Evolutionary conservation across 1,140 invertebrate species (phyloP), one percentile per base, ranked within the genome.

Genomic region (Lasaia peninsularis): DNA sequence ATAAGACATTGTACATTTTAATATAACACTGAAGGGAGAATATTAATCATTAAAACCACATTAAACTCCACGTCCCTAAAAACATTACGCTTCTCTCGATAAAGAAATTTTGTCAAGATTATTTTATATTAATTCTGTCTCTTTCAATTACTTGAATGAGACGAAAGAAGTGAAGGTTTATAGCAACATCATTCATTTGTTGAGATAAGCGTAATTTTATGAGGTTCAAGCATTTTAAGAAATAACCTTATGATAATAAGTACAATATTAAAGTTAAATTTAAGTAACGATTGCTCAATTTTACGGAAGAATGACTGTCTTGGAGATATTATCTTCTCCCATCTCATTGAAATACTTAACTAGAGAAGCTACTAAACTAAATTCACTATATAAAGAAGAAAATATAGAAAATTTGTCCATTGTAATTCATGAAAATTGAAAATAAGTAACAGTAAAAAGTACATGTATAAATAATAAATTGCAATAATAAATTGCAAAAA

Each of bases 251-350:
- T 78, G 75, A 81, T 75, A 75, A 76, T 80, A 78, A 81, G 76
- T 85, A 86, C 80, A 78, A 84, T 71, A 77, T 79, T 75, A 76
- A 62, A 48, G 74, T 80, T 78, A 78, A 76, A 65, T 71, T 83
- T 86, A 83, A 84, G 80, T 72, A 69, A 85, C 67, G 67, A 74
- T 87, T 87, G 84, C 84, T 87, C 84, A 87, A 87, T 85, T 85
- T 83, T 86, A 74, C 63, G 61, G 75, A 71, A 67, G 72, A 63
- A 65, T 78, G 55, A 69, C 24, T 28, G 53, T 65, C 52, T 62
- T 68, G 61, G 49, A 40, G 55, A 60, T n/a, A 35, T 61, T 56
- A 11, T 21, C 54, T 52, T 9, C 9, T 18, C 2, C 37, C 9
- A 44, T 20, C 2, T 44, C 37, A 44, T 44, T 44, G 37, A 44